phyloP scores from a whole-genome alignment of 2,113 vertebrate species.

The Crotophaga sulcirostris region DNA sequence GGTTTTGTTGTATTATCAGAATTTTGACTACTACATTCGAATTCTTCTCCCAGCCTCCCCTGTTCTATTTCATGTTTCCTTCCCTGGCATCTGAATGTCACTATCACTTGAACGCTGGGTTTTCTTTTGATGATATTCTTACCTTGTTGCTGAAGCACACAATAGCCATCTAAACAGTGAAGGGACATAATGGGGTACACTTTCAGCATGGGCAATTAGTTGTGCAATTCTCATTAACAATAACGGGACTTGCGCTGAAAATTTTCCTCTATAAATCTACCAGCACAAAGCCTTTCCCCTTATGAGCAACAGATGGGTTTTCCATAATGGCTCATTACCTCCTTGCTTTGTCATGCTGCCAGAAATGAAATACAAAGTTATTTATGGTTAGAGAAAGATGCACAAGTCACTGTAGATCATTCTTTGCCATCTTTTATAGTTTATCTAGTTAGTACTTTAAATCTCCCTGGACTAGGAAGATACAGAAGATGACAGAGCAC shows the following conservation, averaged over 20 bases:
- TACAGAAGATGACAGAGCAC: conserved; percentile 65
- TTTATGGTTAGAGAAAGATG: conserved; percentile 77
- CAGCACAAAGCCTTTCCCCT: conserved; percentile 64
- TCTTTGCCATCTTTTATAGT: conserved; percentile 66
- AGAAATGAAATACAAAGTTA: conserved; percentile 79
- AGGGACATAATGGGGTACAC: conserved; percentile 51
- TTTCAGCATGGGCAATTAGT: conserved; percentile 72
- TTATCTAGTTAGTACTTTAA: conserved; percentile 72
- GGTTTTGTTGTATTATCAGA: not conserved
- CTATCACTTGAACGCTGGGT: not conserved
- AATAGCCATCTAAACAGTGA: conserved; percentile 45
- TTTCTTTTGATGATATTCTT: conserved; percentile 36
- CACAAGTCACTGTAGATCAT: conserved; percentile 73
- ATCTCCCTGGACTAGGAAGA: conserved; percentile 56
- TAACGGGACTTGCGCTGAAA: conserved; percentile 55
- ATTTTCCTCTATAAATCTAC: conserved; percentile 69
- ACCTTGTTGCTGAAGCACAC: conserved; percentile 1
- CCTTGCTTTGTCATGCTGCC: conserved; percentile 71
- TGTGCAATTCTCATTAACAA: conserved; percentile 71
- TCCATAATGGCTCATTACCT: conserved; percentile 81
- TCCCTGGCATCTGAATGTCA: not conserved
- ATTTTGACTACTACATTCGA: not conserved
- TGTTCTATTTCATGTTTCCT: not conserved
- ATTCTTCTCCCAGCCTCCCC: not conserved
- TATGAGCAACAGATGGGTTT: conserved; percentile 82